These are phyloP conservation scores for Drosophila seclusa DNA, from an alignment of 2,888 invertebrate genomes.

Conservation along the genomic window DNA sequence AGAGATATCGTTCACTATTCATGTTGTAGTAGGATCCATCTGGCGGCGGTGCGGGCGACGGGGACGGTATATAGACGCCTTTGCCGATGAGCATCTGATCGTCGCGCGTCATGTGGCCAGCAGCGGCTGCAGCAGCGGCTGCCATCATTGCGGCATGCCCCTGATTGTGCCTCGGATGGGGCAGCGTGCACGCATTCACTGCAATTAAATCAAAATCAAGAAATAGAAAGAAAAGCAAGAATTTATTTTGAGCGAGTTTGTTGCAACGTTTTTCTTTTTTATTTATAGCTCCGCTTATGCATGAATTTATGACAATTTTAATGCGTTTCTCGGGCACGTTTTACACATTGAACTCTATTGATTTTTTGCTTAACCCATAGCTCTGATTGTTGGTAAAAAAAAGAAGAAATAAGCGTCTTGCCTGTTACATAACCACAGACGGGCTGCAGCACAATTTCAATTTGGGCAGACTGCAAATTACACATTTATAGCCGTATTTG, in stretches of 20 bases:
- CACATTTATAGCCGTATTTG: slow-evolving; percentile 52
- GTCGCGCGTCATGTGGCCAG: slow-evolving; percentile 81
- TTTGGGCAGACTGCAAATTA: slow-evolving; percentile 60
- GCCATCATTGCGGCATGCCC: slow-evolving; percentile 62
- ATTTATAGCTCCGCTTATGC: slow-evolving; percentile 31
- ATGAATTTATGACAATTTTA: slow-evolving; percentile 51
- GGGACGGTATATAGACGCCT: slow-evolving; percentile 85
- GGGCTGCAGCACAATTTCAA: slow-evolving; percentile 49
- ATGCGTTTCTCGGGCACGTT: slow-evolving; percentile 21
- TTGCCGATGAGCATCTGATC: slow-evolving; percentile 85
- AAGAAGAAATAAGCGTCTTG: slow-evolving; percentile 9
- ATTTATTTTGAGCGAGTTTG: not conserved
- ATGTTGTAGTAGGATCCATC: slow-evolving; percentile 93
- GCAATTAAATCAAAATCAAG: slow-evolving; percentile 31
- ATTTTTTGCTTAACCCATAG: slow-evolving; percentile 19
- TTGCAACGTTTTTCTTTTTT: not conserved
- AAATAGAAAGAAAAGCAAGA: not conserved
- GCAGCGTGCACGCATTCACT: slow-evolving; percentile 85
- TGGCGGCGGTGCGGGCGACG: slow-evolving; percentile 90
- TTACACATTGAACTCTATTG: slow-evolving; percentile 35
- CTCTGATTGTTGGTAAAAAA: slow-evolving; percentile 25
- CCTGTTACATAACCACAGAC: slow-evolving; percentile 34
- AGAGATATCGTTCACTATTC: slow-evolving; percentile 91
- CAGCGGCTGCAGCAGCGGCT: slow-evolving; percentile 40
- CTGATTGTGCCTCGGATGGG: slow-evolving; percentile 84